Conservation (phyloP, 2,888 invertebrate species). For the Pseudanteris insignis region DNA sequence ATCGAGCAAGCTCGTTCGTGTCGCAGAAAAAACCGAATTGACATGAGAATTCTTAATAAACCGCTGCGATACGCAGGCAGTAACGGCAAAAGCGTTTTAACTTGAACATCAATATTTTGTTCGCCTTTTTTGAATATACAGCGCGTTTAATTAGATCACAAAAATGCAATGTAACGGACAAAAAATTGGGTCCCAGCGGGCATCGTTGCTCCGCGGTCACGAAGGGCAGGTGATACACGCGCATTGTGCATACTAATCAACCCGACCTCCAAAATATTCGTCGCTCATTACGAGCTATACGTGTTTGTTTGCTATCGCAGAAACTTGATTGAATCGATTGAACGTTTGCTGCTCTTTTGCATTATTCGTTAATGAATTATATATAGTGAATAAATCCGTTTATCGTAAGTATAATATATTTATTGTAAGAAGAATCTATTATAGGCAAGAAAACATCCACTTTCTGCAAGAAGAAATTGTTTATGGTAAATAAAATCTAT, state of each 20-base stretch:
- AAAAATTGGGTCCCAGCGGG: slow-evolving; percentile 52
- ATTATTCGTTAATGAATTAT: no score
- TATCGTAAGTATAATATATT: no score
- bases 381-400: no score
- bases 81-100: slow-evolving; percentile 7
- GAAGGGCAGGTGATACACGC: slow-evolving; percentile 57
- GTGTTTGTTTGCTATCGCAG: slow-evolving; percentile 5
- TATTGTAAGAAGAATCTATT: no score
- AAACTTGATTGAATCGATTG: no score
- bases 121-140: no score
- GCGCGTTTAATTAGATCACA: slow-evolving; percentile 37
- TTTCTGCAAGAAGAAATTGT: no score
- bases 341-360: no score
- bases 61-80: slow-evolving; percentile 16
- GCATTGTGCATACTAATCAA: slow-evolving; percentile 38
- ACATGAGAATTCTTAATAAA: slow-evolving; percentile 32
- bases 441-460: no score
- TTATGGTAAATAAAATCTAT: no score
- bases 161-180: slow-evolving; percentile 43
- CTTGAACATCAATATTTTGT: no score
- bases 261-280: slow-evolving; percentile 1
- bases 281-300: slow-evolving; percentile 7
- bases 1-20: slow-evolving; percentile 9
- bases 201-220: slow-evolving; percentile 46
- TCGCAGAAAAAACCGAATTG: slow-evolving; percentile 8